phyloP scores from a whole-genome alignment of 30 jellyfish, hydroid and myxozoan species.

The Clytia hemisphaerica region DNA sequence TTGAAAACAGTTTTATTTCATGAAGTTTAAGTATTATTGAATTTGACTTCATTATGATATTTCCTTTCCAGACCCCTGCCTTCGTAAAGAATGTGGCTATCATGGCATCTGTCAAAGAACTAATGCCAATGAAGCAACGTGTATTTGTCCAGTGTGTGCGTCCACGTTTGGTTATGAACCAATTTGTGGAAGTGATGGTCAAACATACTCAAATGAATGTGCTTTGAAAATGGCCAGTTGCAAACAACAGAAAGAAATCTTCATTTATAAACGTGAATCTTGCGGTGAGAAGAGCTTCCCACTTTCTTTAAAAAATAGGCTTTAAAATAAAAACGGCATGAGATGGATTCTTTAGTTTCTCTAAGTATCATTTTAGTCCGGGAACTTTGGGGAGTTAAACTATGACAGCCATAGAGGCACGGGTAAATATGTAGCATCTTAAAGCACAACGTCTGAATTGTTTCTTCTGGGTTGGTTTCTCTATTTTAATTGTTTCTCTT shows the following conservation, averaged over 20 bases:
- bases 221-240: conserved; percentile 59
- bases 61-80: conserved; percentile 41
- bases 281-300: conserved; percentile 39
- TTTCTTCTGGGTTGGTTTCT: no score
- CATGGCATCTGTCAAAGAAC: conserved; percentile 41
- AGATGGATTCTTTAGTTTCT: no score
- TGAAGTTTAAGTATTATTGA: no score
- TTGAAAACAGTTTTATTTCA: no score
- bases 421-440: no score
- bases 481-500: no score
- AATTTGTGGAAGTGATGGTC: conserved; percentile 82
- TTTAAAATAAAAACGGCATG: no score
- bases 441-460: no score
- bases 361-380: no score
- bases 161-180: conserved; percentile 45
- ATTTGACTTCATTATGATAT: neutral
- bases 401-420: no score
- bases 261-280: conserved; percentile 21
- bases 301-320: no score
- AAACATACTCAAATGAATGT: conserved; percentile 75
- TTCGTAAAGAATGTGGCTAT: conserved; percentile 41
- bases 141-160: conserved; percentile 60
- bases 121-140: conserved; percentile 32
- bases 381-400: no score
- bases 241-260: conserved; percentile 9